Conservation (phyloP, 2,888 invertebrate species). For the Brachypterus glaber region DNA sequence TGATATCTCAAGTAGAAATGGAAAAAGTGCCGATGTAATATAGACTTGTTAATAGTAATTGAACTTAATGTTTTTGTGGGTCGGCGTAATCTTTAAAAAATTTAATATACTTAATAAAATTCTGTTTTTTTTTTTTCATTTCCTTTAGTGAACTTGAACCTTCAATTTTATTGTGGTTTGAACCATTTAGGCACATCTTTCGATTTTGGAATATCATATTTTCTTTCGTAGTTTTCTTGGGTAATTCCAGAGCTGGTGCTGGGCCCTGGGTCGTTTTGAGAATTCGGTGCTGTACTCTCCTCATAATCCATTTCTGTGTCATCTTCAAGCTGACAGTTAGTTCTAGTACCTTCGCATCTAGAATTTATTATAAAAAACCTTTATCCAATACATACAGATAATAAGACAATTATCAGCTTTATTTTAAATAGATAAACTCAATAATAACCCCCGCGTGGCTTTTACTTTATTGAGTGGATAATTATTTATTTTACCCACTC, state of each 20-base stretch:
- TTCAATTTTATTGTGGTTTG: too few relatives aligned
- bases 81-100: too few relatives aligned
- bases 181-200: constrained; percentile 40
- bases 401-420: too few relatives aligned
- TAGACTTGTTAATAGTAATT: too few relatives aligned
- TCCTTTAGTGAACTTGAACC: too few relatives aligned
- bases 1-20: too few relatives aligned
- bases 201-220: constrained; percentile 24
- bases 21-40: too few relatives aligned
- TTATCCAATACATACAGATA: too few relatives aligned
- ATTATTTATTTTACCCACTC: too few relatives aligned
- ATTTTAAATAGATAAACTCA: not conserved
- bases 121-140: too few relatives aligned
- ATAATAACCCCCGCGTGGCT: not conserved
- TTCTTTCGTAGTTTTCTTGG: constrained; percentile 19
- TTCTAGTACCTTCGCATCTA: constrained; percentile 23
- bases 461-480: not conserved
- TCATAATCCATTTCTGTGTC: constrained; percentile 20
- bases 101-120: too few relatives aligned
- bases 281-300: constrained; percentile 24
- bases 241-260: constrained; percentile 30
- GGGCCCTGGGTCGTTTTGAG: constrained; percentile 29
- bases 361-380: constrained; percentile 9
- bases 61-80: too few relatives aligned
- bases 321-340: constrained; percentile 11